A percentile compares a stretch with the other conserved stretches of the same genome.
These are phyloP conservation scores for Caenorhabditis becei DNA, from an alignment of 2,888 invertebrate genomes.

Conservation along the genomic window DNA sequence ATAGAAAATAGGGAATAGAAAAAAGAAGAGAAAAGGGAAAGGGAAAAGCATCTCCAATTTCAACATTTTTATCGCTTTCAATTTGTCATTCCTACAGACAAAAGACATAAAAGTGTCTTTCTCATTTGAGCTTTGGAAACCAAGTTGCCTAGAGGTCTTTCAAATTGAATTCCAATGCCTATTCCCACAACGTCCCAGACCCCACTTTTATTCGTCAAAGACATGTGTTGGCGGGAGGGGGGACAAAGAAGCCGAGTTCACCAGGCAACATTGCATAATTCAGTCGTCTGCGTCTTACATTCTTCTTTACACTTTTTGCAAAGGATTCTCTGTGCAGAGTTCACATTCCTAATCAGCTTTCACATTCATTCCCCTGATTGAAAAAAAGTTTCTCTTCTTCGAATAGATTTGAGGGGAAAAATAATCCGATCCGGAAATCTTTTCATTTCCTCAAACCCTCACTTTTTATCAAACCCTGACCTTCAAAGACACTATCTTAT, in stretches of 20 bases:
- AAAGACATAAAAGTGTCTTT: not conserved
- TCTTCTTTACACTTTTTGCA: conserved; percentile 14
- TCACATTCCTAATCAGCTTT: not conserved
- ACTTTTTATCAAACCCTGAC: not conserved
- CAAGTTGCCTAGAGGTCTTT: not conserved
- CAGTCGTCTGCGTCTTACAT: conserved; percentile 31
- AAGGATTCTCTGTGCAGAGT: not conserved
- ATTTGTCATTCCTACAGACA: not conserved
- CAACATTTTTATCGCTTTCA: conserved; percentile 1
- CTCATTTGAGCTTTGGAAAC: not conserved
- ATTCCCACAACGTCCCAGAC: too few species aligned
- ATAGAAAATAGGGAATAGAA: too few species aligned
- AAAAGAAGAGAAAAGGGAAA: not conserved
- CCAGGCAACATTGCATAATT: conserved; percentile 38
- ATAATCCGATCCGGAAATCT: too few species aligned
- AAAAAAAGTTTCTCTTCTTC: too few species aligned
- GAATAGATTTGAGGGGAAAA: too few species aligned
- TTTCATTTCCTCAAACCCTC: not conserved
- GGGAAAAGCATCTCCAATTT: not conserved
- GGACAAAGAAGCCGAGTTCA: conserved; percentile 1
- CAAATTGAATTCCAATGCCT: too few species aligned
- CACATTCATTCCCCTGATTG: not conserved
- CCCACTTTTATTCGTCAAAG: conserved; percentile 10
- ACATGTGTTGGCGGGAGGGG: not conserved
- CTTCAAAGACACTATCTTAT: too few species aligned